A percentile compares a stretch with the other conserved stretches of the same genome.
Conservation (phyloP, 2,113 vertebrate genomes). For the Labeo catla region DNA sequence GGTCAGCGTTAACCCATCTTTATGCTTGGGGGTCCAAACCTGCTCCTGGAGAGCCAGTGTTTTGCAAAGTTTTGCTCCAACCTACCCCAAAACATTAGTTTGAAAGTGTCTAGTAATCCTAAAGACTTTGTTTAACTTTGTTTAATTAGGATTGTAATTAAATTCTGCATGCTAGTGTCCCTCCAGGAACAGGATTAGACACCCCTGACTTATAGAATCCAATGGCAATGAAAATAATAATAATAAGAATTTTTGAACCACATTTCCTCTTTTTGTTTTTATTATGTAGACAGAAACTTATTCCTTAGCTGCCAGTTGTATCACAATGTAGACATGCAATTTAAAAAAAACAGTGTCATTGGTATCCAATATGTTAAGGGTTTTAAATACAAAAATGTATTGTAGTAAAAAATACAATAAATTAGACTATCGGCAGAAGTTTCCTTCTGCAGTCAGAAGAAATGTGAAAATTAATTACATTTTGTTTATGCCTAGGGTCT, state of each 20-base stretch:
- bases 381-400: neutral
- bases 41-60: neutral
- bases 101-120: neutral
- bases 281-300: neutral
- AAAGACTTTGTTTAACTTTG: neutral
- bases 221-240: neutral
- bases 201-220: neutral
- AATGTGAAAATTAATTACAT: neutral
- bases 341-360: neutral
- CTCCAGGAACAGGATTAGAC: neutral
- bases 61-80: neutral
- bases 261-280: neutral
- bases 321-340: neutral
- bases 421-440: neutral
- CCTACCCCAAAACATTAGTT: neutral
- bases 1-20: constrained; percentile 70
- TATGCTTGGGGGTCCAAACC: neutral
- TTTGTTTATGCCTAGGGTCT: neutral
- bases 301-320: neutral
- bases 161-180: too few species aligned
- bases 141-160: neutral
- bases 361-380: neutral
- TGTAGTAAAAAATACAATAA: neutral
- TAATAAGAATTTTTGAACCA: neutral
- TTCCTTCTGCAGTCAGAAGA: neutral